Evolutionary conservation across 2,888 invertebrate genomes (phyloP).

Genomic region (Drymonia ruficornis): DNA sequence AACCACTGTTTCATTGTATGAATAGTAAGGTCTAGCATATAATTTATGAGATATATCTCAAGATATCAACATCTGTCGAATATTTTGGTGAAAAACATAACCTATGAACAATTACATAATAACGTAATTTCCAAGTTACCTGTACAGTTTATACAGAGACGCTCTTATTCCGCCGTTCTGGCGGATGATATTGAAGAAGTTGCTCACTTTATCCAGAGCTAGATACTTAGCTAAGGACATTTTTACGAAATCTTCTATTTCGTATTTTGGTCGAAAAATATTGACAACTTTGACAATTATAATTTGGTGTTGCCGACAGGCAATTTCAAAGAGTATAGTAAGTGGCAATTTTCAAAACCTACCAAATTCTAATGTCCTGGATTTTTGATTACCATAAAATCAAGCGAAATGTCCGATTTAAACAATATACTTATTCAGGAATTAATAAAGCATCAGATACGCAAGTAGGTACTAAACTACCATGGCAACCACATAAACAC

Average conservation of each 20-base stretch:
- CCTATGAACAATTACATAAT: conserved; percentile 71
- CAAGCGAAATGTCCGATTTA: too few species aligned
- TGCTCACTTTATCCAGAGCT: conserved; percentile 89
- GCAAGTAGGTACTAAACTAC: too few species aligned
- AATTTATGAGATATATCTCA: too few species aligned
- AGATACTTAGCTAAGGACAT: conserved; percentile 86
- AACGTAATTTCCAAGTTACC: conserved; percentile 79
- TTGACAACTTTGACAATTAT: conserved; percentile 21
- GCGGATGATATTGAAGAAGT: conserved; percentile 87
- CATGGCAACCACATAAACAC: too few species aligned
- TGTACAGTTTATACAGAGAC: conserved; percentile 88
- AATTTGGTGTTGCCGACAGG: neutral
- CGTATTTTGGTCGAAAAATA: conserved; percentile 17
- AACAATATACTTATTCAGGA: too few species aligned
- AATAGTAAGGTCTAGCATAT: neutral
- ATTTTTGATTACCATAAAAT: too few species aligned
- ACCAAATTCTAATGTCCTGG: too few species aligned
- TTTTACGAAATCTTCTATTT: conserved; percentile 34
- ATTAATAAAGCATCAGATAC: too few species aligned
- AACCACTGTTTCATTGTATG: neutral
- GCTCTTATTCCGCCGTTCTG: conserved; percentile 90
- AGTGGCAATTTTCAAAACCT: too few species aligned
- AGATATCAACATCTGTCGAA: too few species aligned
- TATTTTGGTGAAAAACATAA: conserved; percentile 45
- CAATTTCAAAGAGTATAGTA: neutral